A percentile compares a stretch with the other conserved stretches of the same genome.
These are phyloP conservation scores for Leptinotarsa rubiginosa DNA, from an alignment of 2,888 invertebrate genomes.

Conservation along the genomic window DNA sequence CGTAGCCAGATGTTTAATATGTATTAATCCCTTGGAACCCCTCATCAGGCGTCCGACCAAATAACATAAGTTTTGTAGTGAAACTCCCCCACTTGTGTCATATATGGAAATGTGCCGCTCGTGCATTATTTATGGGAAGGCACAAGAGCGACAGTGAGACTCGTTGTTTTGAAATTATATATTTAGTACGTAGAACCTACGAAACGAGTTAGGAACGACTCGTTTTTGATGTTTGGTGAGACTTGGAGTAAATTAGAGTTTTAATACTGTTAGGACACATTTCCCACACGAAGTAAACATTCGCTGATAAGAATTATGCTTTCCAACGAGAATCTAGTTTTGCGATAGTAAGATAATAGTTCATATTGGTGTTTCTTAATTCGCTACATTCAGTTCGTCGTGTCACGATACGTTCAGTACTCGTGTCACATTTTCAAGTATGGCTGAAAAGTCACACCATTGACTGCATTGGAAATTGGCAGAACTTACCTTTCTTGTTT, in stretches of 20 bases:
- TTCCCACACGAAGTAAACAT: no score
- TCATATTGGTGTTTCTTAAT: no score
- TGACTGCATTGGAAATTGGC: no score
- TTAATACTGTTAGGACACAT: no score
- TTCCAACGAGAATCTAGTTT: no score
- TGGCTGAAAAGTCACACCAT: no score
- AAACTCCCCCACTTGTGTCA: neutral
- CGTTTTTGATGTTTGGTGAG: neutral
- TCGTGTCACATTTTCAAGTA: no score
- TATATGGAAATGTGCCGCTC: conserved; percentile 26
- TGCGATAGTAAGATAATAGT: no score
- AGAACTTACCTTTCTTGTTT: no score
- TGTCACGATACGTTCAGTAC: no score
- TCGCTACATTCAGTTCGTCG: no score
- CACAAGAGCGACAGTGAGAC: conserved; percentile 28
- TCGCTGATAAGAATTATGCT: no score
- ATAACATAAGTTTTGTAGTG: conserved; percentile 22
- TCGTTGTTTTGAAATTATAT: conserved; percentile 32
- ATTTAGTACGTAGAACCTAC: conserved; percentile 24
- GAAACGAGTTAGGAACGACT: conserved; percentile 15
- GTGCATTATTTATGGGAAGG: conserved; percentile 35
- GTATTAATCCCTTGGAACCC: conserved; percentile 2
- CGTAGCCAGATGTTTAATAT: conserved; percentile 15
- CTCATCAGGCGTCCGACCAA: neutral
- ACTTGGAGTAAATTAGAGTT: neutral